Conservation (phyloP, 2,113 vertebrate genomes). For the Uria lomvia region DNA sequence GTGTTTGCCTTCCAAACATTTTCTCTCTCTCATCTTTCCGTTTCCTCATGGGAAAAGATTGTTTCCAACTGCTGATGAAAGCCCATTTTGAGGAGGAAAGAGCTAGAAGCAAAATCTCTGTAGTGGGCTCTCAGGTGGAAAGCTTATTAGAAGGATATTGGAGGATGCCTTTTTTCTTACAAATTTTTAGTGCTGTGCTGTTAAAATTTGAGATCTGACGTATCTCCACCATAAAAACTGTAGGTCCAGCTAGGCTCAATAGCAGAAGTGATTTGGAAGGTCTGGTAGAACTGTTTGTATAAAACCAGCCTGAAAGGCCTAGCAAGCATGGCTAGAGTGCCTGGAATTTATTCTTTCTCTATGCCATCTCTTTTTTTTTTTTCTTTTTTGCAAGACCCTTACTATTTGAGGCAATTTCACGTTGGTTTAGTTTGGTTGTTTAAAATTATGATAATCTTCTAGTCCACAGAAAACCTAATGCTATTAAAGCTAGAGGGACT, state of each 20-base stretch:
- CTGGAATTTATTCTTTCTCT: not conserved
- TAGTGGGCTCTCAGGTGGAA: not conserved
- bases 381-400: not conserved
- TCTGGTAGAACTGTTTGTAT: not conserved
- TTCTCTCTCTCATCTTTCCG: not conserved
- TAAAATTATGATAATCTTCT: not conserved
- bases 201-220: not conserved
- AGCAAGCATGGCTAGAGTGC: not conserved
- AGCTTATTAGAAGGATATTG: not conserved
- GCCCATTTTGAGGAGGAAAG: not conserved
- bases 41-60: not conserved
- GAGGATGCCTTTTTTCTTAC: not conserved
- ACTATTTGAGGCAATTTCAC: not conserved
- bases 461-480: not conserved
- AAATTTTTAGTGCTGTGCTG: not conserved
- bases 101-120: not conserved
- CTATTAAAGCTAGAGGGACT: not conserved
- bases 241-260: not conserved
- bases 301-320: not conserved
- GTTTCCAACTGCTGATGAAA: not conserved
- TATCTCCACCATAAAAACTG: not conserved
- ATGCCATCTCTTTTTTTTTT: not conserved
- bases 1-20: not conserved
- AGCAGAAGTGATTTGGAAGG: not conserved
- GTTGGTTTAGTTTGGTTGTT: not conserved